Evolutionary conservation across 23 tunicate species (phyloP), one percentile per base, ranked within the genome.

Genomic region (Pegea sp.): DNA sequence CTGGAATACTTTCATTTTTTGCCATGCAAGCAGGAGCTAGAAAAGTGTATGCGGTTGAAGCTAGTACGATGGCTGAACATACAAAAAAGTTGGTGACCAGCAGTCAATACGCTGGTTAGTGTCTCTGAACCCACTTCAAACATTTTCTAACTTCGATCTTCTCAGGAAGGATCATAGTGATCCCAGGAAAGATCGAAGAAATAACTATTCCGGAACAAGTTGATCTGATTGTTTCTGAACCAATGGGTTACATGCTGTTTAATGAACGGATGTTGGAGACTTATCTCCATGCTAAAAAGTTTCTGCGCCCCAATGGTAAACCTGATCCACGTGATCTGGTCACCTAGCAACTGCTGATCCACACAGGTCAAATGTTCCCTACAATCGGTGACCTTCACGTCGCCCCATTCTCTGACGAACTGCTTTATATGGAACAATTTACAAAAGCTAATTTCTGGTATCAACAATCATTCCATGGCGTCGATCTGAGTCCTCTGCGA

Each of bases 1-100:
- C 99, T 1, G 99, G 99, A 44, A 91, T 91, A 63, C 66, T 91
- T 8, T 91, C 99, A 24, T 91, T 91, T 61, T 91, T 91, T 59
- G 99, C 99, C 31, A 91, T 91, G 99, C 99, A 91, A 67, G 99
- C 99, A 22, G 99, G 99, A 5, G 99, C 99, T 8, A 62, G 91
- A 42, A 91, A 91, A 53, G 99, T 91, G 19, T 91, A 91, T 60
- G 99, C 99, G 13, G 99, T 91, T 3, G 99, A 91, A 63, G 99
- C 99, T 0, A 79, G 93, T 42, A 74, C 93, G 2, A 91, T 91
- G 99, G 99, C 99, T 1, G 87, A 72, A 22, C 80, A 91, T 52
- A 78, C 99, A 0, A 84, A 77, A 53, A 91, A 91, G 56, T 42
- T 91, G 28, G 93, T 91, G 0, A 34, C 67, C 2, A 44, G 86